Base-by-base conservation (phyloP, 2,888 invertebrate genomes). In the Drosophila colorata region DNA sequence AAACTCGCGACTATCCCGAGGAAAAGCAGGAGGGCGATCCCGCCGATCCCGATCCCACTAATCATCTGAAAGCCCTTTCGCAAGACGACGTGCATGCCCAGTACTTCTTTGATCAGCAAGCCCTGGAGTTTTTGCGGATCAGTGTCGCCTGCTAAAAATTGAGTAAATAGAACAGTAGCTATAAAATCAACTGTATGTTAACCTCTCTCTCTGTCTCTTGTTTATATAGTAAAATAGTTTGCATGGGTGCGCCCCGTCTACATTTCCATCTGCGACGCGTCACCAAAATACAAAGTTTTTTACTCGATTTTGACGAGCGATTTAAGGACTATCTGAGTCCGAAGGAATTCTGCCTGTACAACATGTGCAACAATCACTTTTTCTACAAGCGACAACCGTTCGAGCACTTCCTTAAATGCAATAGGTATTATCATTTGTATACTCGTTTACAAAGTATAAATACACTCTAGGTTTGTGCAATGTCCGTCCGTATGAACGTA, bases 281-380 rank as follows among this genome's bases (percentile, higher is more conserved):
- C 0, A 84, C 91, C 0, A 78, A 92, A 47, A 93, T 94, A 57
- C 91, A 93, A 4, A 95, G 95, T 46, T 93, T 97, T 46, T 93
- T 98, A 1, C 91, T 98, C 38, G 98, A 98, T 91, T 94, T 97
- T 72, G 98, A 98, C 91, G 94, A 94, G 31, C 94, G 98, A 87
- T 94, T 95, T 90, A 93, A 94, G 61, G 93, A 93, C 75, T 96
- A 96, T 86, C 94, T 95, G 75, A 93, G 94, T 0, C 94, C 95
- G 0, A 89, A 93, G 13, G 94, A 95, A 81, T 98, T 95, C 88
- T 94, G 95, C 28, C 96, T 95, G 94, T 98, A 96, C 92, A 98
- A 98, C 91, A 95, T 97, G 94, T 97, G 98, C 90, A 98, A 98
- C 90, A 95, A 97, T 91, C 95, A 97, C 89, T 96, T 98, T 89